Evolutionary conservation across 2,797 vertebrate species (phyloP).

Genomic region (Girardinus metallicus): DNA sequence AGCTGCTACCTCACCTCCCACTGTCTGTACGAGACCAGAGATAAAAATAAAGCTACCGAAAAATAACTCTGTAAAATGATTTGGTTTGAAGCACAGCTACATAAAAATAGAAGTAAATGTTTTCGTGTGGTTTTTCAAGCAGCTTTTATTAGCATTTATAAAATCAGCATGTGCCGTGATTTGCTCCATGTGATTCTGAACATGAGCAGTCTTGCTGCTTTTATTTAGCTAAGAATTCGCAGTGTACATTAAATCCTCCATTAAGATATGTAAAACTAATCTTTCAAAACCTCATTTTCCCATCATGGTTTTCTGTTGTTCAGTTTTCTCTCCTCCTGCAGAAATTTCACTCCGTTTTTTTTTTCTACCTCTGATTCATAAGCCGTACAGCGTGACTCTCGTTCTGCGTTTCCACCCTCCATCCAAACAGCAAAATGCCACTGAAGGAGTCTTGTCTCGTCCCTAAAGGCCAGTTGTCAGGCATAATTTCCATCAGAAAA

Average conservation of each 20-base stretch:
- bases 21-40: slow-evolving; percentile 18
- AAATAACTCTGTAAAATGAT: background rate
- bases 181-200: slow-evolving; percentile 55
- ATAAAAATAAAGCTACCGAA: slow-evolving; percentile 30
- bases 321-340: slow-evolving; percentile 41
- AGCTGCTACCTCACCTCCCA: slow-evolving; percentile 25
- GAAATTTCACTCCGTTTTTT: slow-evolving; percentile 68
- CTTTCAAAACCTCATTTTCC: slow-evolving; percentile 73
- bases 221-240: slow-evolving; percentile 41
- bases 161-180: slow-evolving; percentile 17
- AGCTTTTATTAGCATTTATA: background rate
- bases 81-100: background rate
- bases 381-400: slow-evolving; percentile 31
- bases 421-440: slow-evolving; percentile 82
- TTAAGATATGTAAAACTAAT: slow-evolving; percentile 81
- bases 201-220: slow-evolving; percentile 54
- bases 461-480: slow-evolving; percentile 91
- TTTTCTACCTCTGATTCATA: slow-evolving; percentile 12
- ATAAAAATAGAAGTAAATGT: background rate
- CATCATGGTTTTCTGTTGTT: slow-evolving; percentile 69
- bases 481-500: slow-evolving; percentile 90
- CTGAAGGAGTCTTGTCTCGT: slow-evolving; percentile 83
- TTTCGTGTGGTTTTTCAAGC: background rate
- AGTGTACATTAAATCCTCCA: slow-evolving; percentile 66
- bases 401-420: slow-evolving; percentile 36